Evolutionary conservation across 2,888 invertebrate genomes (phyloP).

Genomic region (Micoletzkya japonica): DNA sequence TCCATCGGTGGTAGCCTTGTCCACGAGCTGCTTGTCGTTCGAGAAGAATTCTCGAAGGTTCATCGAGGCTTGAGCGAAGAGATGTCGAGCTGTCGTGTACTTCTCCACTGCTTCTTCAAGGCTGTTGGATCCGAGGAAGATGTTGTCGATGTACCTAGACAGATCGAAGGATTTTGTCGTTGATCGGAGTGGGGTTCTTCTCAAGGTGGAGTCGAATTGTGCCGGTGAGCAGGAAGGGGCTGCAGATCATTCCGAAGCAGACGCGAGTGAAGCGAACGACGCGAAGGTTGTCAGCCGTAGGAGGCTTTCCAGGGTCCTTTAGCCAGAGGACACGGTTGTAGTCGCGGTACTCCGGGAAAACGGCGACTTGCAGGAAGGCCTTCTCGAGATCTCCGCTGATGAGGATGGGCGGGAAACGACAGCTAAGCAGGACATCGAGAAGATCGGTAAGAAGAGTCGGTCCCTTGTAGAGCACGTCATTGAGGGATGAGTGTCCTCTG

Average conservation of each 20-base stretch:
- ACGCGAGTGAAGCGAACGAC: conserved; percentile 23
- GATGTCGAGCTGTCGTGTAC: neutral
- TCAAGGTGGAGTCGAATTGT: conserved; percentile 21
- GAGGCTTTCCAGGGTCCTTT: conserved; percentile 8
- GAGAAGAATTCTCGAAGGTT: conserved; percentile 31
- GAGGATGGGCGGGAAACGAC: conserved; percentile 22
- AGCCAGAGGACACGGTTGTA: conserved; percentile 27
- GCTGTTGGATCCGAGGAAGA: neutral
- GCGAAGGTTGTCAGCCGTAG: conserved; percentile 9
- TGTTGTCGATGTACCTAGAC: conserved; percentile 33
- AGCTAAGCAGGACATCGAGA: conserved; percentile 29
- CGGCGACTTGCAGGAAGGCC: conserved; percentile 35
- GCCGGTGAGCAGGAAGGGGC: conserved; percentile 24
- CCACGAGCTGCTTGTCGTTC: neutral
- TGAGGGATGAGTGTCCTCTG: conserved; percentile 16
- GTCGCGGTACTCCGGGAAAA: conserved; percentile 31
- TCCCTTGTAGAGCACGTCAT: conserved; percentile 33
- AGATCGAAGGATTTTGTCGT: neutral
- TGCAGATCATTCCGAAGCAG: conserved; percentile 26
- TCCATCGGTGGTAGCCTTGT: neutral
- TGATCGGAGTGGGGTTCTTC: neutral
- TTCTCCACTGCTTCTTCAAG: conserved; percentile 24
- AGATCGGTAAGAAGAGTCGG: conserved; percentile 30
- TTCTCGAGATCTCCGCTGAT: conserved; percentile 37
- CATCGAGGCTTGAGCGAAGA: conserved; percentile 14